Conservation (phyloP, 2,113 vertebrate genomes). For the Nycticebus coucang region DNA sequence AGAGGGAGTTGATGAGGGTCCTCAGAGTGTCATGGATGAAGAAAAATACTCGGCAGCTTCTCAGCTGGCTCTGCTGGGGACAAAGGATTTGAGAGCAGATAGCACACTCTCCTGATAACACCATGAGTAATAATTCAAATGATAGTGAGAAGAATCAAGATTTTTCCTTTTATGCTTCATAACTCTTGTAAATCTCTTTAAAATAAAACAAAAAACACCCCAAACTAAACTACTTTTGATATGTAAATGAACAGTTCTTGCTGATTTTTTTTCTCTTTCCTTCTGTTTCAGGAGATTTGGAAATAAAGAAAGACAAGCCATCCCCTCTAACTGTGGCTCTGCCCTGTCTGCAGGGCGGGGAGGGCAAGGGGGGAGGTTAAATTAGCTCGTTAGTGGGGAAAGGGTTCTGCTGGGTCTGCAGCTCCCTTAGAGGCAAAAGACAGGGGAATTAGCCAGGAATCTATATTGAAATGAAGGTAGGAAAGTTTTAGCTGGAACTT, state of each 20-base stretch:
- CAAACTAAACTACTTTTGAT: background rate
- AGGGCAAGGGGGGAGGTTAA: background rate
- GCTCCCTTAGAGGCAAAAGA: background rate
- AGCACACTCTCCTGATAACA: too few relatives aligned
- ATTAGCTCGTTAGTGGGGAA: background rate
- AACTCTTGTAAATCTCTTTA: background rate
- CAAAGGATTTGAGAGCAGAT: accelerated
- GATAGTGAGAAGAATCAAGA: background rate
- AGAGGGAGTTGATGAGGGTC: accelerated
- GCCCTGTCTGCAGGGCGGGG: background rate
- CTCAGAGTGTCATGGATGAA: accelerated
- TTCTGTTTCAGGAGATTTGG: background rate
- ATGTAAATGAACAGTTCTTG: background rate
- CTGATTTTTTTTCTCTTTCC: background rate
- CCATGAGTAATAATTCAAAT: background rate
- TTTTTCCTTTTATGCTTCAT: background rate
- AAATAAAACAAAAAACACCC: background rate
- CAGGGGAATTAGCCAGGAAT: background rate
- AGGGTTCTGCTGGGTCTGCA: background rate
- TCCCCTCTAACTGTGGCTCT: background rate
- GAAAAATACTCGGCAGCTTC: accelerated
- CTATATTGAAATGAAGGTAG: background rate
- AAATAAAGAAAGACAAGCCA: accelerated
- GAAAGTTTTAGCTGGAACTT: background rate
- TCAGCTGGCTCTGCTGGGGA: accelerated